These are phyloP conservation scores for Colletes gigas DNA, from an alignment of 1,140 invertebrate genomes.

Conservation along the genomic window DNA sequence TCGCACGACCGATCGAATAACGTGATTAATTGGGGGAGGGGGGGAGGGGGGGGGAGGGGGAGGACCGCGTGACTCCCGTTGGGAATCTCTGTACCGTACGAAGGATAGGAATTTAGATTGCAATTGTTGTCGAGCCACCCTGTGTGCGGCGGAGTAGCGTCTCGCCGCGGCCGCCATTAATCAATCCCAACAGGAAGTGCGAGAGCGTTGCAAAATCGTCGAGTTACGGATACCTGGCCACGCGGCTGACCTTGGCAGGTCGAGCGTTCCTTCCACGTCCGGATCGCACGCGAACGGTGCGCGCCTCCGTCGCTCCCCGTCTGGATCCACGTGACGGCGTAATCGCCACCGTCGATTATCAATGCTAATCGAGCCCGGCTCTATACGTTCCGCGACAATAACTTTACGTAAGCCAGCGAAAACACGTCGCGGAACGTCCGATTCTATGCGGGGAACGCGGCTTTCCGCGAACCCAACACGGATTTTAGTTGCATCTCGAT, in stretches of 20 bases:
- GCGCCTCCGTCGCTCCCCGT: background rate
- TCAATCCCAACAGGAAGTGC: conserved; percentile 71
- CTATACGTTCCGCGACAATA: conserved; percentile 23
- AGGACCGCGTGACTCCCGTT: too few relatives aligned
- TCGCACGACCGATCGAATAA: too few relatives aligned
- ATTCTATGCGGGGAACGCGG: too few relatives aligned
- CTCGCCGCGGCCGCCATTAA: conserved; percentile 62
- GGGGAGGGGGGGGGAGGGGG: too few relatives aligned
- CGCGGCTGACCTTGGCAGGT: conserved; percentile 69
- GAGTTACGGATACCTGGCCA: conserved; percentile 68
- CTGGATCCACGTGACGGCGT: background rate
- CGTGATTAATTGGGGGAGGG: too few relatives aligned
- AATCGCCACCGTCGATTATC: conserved; percentile 19
- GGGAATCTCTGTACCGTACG: too few relatives aligned
- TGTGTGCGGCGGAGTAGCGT: conserved; percentile 13
- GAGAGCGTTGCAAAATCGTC: conserved; percentile 67
- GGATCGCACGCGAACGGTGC: conserved; percentile 32
- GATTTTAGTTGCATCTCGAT: too few relatives aligned
- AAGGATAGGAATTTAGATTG: background rate
- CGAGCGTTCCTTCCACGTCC: conserved; percentile 59
- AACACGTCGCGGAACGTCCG: background rate
- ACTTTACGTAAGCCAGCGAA: conserved; percentile 30
- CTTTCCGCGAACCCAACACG: too few relatives aligned
- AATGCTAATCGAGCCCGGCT: conserved; percentile 40
- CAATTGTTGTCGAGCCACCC: background rate